A percentile compares a stretch with the other conserved stretches of the same genome.
These are phyloP conservation scores for Nymphalis io DNA, from an alignment of 1,140 invertebrate genomes.

Conservation along the genomic window DNA sequence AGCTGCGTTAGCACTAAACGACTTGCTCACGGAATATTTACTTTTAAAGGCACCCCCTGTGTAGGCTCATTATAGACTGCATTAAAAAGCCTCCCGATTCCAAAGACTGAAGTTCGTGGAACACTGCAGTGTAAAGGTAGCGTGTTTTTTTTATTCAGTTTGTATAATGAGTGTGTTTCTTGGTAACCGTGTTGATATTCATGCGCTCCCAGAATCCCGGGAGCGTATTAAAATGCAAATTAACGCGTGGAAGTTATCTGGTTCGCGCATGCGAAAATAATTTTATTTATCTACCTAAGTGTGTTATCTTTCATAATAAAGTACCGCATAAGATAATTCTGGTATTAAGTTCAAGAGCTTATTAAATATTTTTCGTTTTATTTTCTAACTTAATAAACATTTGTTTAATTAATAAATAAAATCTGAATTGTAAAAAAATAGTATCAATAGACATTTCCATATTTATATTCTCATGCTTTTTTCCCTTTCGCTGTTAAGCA, in stretches of 20 bases:
- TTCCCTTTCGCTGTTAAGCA: too few species aligned
- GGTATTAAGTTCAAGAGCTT: neutral
- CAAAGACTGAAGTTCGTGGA: constrained; percentile 15
- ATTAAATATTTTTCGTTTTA: neutral
- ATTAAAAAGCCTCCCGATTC: constrained; percentile 18
- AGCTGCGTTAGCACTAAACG: constrained; percentile 25
- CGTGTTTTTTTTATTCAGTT: constrained; percentile 13
- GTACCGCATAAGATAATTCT: neutral
- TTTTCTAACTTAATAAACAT: too few species aligned
- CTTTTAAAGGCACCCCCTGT: constrained; percentile 30
- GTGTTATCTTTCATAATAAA: constrained; percentile 3
- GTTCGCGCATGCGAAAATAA: constrained; percentile 11
- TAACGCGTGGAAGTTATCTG: constrained; percentile 18
- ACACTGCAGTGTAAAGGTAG: neutral
- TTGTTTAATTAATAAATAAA: too few species aligned
- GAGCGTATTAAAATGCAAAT: constrained; percentile 23
- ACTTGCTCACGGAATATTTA: constrained; percentile 30
- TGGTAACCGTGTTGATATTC: constrained; percentile 13
- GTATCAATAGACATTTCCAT: too few species aligned
- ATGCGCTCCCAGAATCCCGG: constrained; percentile 1
- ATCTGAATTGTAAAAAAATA: too few species aligned
- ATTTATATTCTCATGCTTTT: too few species aligned
- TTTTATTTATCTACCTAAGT: constrained; percentile 12
- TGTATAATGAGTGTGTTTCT: constrained; percentile 23
- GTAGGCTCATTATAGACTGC: constrained; percentile 28